A percentile compares a stretch with the other conserved stretches of the same genome.
Conservation (phyloP, 2,797 vertebrate genomes). For the Xiphorhynchus erythropygius region DNA sequence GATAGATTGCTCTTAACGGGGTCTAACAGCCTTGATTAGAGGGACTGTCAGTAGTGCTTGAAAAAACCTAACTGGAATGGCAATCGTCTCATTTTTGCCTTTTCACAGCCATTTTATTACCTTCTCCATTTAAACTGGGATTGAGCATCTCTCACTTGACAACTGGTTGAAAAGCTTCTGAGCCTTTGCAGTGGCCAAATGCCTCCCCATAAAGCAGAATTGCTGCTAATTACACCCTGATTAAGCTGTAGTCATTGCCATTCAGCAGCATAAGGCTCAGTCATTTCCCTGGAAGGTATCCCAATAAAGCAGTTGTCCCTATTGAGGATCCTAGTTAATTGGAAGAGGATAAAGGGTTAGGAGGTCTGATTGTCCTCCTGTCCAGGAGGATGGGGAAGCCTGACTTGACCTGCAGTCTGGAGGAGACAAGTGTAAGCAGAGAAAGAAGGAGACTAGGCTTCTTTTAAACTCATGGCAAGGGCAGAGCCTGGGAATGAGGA, state of each 20-base stretch:
- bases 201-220: conserved; percentile 47
- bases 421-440: neutral
- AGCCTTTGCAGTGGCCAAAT: conserved; percentile 37
- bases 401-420: neutral
- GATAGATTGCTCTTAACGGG: neutral
- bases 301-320: conserved; percentile 50
- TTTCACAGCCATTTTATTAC: conserved; percentile 43
- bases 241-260: conserved; percentile 16
- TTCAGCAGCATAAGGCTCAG: conserved; percentile 56
- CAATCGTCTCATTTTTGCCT: conserved; percentile 28
- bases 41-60: conserved; percentile 2
- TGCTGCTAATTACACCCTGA: conserved; percentile 62
- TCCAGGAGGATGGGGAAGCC: neutral
- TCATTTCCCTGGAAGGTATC: conserved; percentile 52
- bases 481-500: neutral
- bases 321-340: neutral
- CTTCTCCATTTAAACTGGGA: conserved; percentile 1
- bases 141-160: conserved; percentile 22
- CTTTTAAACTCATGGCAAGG: neutral
- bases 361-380: neutral
- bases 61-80: neutral
- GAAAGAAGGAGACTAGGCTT: neutral
- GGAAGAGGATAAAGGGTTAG: neutral
- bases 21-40: conserved; percentile 1
- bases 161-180: conserved; percentile 34